Percentiles rank a stretch among this genome's conserved stretches.
Conservation (phyloP, 2,113 vertebrate species). For the Oryzias javanicus region DNA sequence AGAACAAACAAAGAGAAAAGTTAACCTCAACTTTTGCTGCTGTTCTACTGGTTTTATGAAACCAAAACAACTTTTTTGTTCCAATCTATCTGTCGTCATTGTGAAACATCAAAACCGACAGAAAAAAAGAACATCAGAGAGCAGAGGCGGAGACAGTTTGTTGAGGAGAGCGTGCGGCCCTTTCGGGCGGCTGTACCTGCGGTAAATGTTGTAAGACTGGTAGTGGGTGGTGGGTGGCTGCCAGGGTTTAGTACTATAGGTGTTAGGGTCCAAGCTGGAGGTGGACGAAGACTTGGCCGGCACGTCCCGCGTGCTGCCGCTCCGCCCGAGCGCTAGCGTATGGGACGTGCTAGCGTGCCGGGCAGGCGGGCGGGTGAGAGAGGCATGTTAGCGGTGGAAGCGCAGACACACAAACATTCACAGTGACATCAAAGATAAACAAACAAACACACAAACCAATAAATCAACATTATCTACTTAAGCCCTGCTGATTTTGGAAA, state of each 20-base stretch:
- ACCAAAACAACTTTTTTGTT: too few species aligned
- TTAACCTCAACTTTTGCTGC: too few species aligned
- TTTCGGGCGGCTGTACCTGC: constrained; percentile 74
- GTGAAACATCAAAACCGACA: neutral
- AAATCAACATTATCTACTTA: too few species aligned
- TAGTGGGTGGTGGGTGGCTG: constrained; percentile 77
- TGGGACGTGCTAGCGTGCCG: constrained; percentile 78
- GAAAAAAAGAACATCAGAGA: too few species aligned
- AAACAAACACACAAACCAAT: constrained; percentile 10
- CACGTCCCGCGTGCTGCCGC: constrained; percentile 83
- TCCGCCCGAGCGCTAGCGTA: constrained; percentile 81
- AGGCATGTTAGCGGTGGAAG: constrained; percentile 73
- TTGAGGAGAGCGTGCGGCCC: constrained; percentile 25
- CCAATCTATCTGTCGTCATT: neutral
- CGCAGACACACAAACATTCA: constrained; percentile 48
- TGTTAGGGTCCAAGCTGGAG: constrained; percentile 84
- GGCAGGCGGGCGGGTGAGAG: constrained; percentile 66
- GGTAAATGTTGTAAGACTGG: constrained; percentile 83
- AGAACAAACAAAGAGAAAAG: too few species aligned
- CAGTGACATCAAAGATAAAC: constrained; percentile 25
- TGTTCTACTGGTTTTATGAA: too few species aligned
- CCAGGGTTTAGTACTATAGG: constrained; percentile 82
- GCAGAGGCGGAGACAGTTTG: constrained; percentile 18
- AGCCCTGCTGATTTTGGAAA: too few species aligned
- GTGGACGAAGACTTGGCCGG: constrained; percentile 83